Evolutionary conservation across 2,797 vertebrate genomes (phyloP).

Genomic region (Notolepis coatsorum): DNA sequence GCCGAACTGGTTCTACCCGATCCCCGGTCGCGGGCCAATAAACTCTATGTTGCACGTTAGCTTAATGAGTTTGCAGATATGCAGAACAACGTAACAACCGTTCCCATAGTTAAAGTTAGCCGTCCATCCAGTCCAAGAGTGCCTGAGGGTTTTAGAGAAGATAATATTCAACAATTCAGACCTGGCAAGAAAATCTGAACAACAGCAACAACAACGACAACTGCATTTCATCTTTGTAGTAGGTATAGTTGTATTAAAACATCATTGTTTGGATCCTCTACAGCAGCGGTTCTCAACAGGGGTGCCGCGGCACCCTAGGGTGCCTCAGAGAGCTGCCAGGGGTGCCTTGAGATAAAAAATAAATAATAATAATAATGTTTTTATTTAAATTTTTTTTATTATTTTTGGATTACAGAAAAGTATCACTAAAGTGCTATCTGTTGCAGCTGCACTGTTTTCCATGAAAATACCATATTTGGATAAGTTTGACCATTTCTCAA

Average conservation of each 20-base stretch:
- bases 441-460: too few relatives aligned
- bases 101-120: constrained; percentile 32
- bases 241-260: constrained; percentile 42
- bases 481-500: too few relatives aligned
- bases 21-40: constrained; percentile 13
- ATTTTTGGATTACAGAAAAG: too few relatives aligned
- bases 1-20: constrained; percentile 36
- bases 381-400: too few relatives aligned
- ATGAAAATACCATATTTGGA: too few relatives aligned
- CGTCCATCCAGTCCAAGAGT: constrained; percentile 11
- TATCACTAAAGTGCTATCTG: too few relatives aligned
- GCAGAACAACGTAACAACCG: constrained; percentile 5
- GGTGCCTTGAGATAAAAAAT: too few relatives aligned
- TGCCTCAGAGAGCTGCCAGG: too few relatives aligned
- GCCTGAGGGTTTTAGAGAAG: constrained; percentile 14
- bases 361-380: too few relatives aligned
- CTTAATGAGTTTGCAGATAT: constrained; percentile 2
- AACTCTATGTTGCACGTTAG: constrained; percentile 27
- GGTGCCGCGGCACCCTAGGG: too few relatives aligned
- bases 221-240: constrained; percentile 50
- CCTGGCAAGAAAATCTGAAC: constrained; percentile 15
- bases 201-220: constrained; percentile 48
- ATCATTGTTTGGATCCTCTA: constrained; percentile 47
- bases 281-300: too few relatives aligned
- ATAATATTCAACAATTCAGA: constrained; percentile 15